Conservation (phyloP, 2,113 vertebrate species). For the Casuarius casuarius region DNA sequence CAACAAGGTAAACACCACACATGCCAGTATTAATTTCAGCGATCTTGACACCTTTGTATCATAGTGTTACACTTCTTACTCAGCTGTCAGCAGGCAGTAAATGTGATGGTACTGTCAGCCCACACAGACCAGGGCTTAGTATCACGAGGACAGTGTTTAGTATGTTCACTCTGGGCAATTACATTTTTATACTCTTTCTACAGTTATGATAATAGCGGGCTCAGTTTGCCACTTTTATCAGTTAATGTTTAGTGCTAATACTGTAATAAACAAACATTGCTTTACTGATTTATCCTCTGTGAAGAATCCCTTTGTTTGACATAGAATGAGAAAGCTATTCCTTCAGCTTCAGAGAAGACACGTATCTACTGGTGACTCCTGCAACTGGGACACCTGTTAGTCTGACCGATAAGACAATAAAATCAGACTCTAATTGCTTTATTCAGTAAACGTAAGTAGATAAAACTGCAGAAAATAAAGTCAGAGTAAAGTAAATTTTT, state of each 20-base stretch:
- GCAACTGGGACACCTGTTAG: constrained; percentile 19
- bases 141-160: not conserved
- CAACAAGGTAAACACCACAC: constrained; percentile 12
- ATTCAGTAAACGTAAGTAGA: constrained; percentile 62
- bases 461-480: constrained; percentile 59
- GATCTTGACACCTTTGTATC: constrained; percentile 45
- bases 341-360: not conserved
- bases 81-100: constrained; percentile 45
- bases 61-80: constrained; percentile 27
- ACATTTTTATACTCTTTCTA: not conserved
- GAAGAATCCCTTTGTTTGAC: not conserved
- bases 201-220: not conserved
- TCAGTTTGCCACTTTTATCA: not conserved
- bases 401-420: constrained; percentile 1
- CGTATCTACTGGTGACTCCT: not conserved
- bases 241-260: constrained; percentile 30
- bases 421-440: constrained; percentile 35
- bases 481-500: constrained; percentile 42
- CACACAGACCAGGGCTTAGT: not conserved
- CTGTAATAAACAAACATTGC: not conserved
- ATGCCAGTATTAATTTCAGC: constrained; percentile 43
- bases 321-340: not conserved
- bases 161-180: not conserved
- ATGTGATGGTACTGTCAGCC: constrained; percentile 38
- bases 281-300: not conserved